phyloP scores from a whole-genome alignment of 2,888 invertebrate genomes.

The Ichneumoninae sp. region DNA sequence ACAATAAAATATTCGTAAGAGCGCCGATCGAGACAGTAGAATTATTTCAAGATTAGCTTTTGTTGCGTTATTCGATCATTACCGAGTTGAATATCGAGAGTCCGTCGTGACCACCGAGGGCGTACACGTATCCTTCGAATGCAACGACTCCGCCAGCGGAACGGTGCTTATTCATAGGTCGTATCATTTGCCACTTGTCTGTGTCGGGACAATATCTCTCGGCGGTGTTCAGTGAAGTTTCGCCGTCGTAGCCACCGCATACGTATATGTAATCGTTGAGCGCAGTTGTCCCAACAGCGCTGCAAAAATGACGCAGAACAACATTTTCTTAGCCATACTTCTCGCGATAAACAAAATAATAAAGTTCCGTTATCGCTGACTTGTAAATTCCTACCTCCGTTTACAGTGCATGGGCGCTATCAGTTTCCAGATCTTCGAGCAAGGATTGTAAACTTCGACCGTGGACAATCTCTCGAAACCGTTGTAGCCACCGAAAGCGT shows the following conservation, averaged over 20 bases:
- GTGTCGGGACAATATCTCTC: conserved; percentile 92
- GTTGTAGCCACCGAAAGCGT: conserved; percentile 94
- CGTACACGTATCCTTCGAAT: conserved; percentile 90
- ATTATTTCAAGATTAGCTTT: not conserved
- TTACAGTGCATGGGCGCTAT: conserved; percentile 93
- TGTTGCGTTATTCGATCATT: conserved; percentile 28
- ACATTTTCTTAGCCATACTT: conserved; percentile 2
- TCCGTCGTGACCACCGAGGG: conserved; percentile 95
- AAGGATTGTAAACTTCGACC: conserved; percentile 93
- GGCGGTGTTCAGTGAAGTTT: conserved; percentile 92
- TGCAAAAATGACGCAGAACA: conserved; percentile 76
- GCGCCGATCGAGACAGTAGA: not conserved
- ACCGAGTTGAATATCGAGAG: conserved; percentile 94
- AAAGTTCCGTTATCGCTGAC: not conserved
- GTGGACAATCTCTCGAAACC: conserved; percentile 92
- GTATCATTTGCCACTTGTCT: conserved; percentile 90
- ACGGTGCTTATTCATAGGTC: conserved; percentile 90
- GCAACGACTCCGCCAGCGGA: conserved; percentile 91
- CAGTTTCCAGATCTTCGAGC: conserved; percentile 89
- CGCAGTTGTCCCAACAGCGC: conserved; percentile 93
- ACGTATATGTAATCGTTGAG: conserved; percentile 92
- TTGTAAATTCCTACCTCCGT: conserved; percentile 86
- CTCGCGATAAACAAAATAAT: not conserved
- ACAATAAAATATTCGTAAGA: not conserved
- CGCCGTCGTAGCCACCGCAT: conserved; percentile 94